A percentile compares a stretch with the other conserved stretches of the same genome.
Conservation (phyloP, 2,888 invertebrate genomes). For the Craniophora ligustri region DNA sequence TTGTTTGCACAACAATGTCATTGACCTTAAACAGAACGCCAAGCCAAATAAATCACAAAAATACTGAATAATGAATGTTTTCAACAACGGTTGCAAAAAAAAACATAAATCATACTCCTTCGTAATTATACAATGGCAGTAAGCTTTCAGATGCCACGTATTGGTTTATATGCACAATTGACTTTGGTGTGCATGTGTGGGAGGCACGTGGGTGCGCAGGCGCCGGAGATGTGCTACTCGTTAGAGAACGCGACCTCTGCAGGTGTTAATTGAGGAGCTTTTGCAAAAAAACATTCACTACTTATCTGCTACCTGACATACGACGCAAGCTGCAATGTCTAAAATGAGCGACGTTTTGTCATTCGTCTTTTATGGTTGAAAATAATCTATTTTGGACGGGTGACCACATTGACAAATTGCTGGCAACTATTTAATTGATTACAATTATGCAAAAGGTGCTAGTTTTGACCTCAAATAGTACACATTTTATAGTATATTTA, state of each 20-base stretch:
- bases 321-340: constrained; percentile 33
- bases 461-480: background rate
- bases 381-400: constrained; percentile 19
- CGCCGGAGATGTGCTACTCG: constrained; percentile 57
- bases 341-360: constrained; percentile 17
- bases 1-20: constrained; percentile 41
- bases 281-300: constrained; percentile 24
- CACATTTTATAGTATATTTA: no score
- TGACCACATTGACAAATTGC: constrained; percentile 29
- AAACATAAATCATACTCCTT: constrained; percentile 75
- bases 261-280: constrained; percentile 72
- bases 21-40: constrained; percentile 29
- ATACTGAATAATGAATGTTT: constrained; percentile 39
- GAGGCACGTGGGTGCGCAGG: constrained; percentile 69
- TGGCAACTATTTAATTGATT: constrained; percentile 27
- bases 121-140: constrained; percentile 67
- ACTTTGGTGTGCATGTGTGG: constrained; percentile 54
- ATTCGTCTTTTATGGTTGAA: constrained; percentile 34
- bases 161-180: constrained; percentile 67
- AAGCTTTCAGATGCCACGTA: constrained; percentile 50
- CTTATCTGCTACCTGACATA: constrained; percentile 32
- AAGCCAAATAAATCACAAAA: constrained; percentile 40
- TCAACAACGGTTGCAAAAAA: constrained; percentile 60
- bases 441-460: constrained; percentile 21
- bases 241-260: constrained; percentile 64